Conservation (phyloP, 2,113 vertebrate genomes). For the Indicator maculatus region DNA sequence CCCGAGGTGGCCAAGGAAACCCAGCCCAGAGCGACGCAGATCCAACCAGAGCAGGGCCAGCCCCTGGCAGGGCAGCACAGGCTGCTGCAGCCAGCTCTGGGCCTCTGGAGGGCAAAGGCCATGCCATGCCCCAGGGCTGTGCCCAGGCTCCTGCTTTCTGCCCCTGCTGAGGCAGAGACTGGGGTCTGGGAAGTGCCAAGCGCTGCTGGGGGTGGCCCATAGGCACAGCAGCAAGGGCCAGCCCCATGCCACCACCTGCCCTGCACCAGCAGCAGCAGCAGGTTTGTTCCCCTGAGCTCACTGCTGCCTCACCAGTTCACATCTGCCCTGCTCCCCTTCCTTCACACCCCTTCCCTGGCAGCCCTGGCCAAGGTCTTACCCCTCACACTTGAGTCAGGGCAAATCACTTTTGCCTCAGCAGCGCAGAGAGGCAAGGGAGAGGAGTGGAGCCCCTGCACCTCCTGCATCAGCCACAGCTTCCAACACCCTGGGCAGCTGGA, state of each 20-base stretch:
- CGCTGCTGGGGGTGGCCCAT: not conserved
- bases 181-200: no score
- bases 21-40: not conserved
- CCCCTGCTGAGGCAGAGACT: not conserved
- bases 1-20: not conserved
- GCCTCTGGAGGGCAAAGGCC: not conserved
- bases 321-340: not conserved
- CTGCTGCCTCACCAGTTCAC: not conserved
- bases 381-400: not conserved
- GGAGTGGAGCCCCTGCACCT: not conserved
- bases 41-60: not conserved
- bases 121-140: fast-evolving
- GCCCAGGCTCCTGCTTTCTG: not conserved
- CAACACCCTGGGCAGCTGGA: not conserved
- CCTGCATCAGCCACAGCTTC: not conserved
- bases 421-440: not conserved
- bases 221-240: not conserved
- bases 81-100: not conserved
- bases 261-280: not conserved
- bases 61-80: not conserved
- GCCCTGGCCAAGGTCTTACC: not conserved
- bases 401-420: not conserved
- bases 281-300: not conserved
- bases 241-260: not conserved
- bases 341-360: not conserved